phyloP scores from a whole-genome alignment of 2,797 vertebrate species.

The Peromyscus attwateri region DNA sequence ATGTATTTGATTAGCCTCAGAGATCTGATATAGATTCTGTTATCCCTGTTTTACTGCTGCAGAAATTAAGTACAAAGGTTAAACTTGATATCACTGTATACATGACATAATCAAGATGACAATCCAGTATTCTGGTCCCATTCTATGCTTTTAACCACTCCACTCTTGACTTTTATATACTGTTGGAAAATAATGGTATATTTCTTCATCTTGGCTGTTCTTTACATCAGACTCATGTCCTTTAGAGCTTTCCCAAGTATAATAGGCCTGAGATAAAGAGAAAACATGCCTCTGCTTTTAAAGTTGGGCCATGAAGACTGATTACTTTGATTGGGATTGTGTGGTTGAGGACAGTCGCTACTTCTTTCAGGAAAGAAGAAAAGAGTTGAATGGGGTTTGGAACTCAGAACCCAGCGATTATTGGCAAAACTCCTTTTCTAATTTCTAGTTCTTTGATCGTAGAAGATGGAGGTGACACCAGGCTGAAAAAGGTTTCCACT shows the following conservation, averaged over 20 bases:
- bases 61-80: slow-evolving; percentile 3
- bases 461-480: neutral
- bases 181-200: neutral
- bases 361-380: neutral
- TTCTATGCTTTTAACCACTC: neutral
- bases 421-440: slow-evolving; percentile 26
- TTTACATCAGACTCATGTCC: slow-evolving; percentile 2
- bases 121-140: neutral
- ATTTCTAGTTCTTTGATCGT: slow-evolving; percentile 5
- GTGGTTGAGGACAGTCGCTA: neutral
- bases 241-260: slow-evolving; percentile 36
- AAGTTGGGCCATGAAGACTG: slow-evolving; percentile 26
- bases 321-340: slow-evolving; percentile 35
- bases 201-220: neutral
- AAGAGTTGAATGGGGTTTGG: neutral
- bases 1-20: neutral
- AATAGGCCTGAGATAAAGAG: slow-evolving; percentile 24
- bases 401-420: neutral
- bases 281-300: slow-evolving; percentile 10
- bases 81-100: neutral
- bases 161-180: neutral
- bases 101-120: neutral
- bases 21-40: neutral
- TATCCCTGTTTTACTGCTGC: neutral
- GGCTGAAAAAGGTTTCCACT: slow-evolving; percentile 17